Conservation (phyloP, 2,888 invertebrate species). For the Polydrusus tereticollis region DNA sequence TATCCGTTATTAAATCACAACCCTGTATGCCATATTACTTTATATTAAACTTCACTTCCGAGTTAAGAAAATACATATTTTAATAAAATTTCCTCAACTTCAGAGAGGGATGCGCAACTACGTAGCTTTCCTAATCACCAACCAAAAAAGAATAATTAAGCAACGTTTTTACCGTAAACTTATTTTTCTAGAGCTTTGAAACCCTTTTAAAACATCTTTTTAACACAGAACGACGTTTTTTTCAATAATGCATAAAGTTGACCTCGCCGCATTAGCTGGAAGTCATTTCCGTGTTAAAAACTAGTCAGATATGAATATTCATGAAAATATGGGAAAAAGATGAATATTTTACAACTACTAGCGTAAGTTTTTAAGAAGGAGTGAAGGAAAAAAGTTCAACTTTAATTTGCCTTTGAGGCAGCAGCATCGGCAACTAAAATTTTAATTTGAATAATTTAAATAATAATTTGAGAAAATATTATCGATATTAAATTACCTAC, state of each 20-base stretch:
- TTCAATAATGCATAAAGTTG: conserved; percentile 40
- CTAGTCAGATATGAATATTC: conserved; percentile 38
- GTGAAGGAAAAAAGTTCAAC: background rate
- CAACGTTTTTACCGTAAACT: conserved; percentile 19
- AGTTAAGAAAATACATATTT: no score
- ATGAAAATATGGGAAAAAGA: conserved; percentile 24
- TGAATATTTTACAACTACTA: conserved; percentile 37
- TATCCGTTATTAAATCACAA: no score
- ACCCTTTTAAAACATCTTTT: conserved; percentile 23
- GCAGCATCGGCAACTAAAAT: background rate
- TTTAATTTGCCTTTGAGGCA: conserved; percentile 23
- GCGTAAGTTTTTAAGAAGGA: conserved; percentile 15
- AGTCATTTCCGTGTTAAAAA: conserved; percentile 24
- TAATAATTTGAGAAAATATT: no score
- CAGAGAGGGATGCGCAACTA: no score
- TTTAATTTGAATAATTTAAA: background rate
- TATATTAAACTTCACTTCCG: no score
- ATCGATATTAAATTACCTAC: no score
- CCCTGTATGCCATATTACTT: no score
- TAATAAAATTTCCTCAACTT: no score
- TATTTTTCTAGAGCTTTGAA: conserved; percentile 13
- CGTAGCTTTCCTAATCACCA: background rate
- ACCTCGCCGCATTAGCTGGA: conserved; percentile 30
- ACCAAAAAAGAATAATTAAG: conserved; percentile 3
- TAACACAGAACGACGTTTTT: conserved; percentile 24